A percentile compares a stretch with the other conserved stretches of the same genome.
These are phyloP conservation scores for Caenorhabditis angaria DNA, from an alignment of 2,888 invertebrate species.

Conservation along the genomic window DNA sequence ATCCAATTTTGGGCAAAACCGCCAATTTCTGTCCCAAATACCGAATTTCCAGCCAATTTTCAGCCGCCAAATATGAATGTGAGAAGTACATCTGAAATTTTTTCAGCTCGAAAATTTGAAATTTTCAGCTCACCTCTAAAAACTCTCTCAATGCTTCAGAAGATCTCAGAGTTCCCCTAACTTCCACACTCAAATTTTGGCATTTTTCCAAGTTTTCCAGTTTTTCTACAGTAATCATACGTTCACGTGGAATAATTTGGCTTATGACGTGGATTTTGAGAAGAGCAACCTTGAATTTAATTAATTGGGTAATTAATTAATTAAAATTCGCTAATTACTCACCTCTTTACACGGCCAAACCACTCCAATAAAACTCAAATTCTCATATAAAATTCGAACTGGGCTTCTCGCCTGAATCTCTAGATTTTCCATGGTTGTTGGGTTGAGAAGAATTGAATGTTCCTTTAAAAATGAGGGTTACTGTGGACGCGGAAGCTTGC, in stretches of 20 bases:
- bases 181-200: background rate
- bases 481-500: background rate
- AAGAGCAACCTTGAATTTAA: conserved; percentile 2
- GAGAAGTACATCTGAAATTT: conserved; percentile 45
- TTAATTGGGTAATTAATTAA: background rate
- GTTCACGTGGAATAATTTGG: conserved; percentile 18
- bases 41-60: conserved; percentile 21
- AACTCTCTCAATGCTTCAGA: conserved; percentile 19
- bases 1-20: background rate
- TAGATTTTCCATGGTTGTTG: conserved; percentile 55
- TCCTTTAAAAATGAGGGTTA: conserved; percentile 1
- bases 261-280: conserved; percentile 24
- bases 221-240: conserved; percentile 22
- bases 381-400: conserved; percentile 12
- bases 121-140: conserved; percentile 22
- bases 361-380: conserved; percentile 34
- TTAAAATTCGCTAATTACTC: background rate
- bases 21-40: conserved; percentile 42
- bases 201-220: conserved; percentile 18
- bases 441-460: conserved; percentile 55
- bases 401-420: conserved; percentile 51
- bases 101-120: background rate
- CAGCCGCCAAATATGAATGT: conserved; percentile 43
- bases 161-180: too few species aligned
- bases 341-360: conserved; percentile 67